Evolutionary conservation across 2,797 vertebrate genomes (phyloP), one percentile per base, ranked within the genome.

Genomic region (Clarias pachynema): DNA sequence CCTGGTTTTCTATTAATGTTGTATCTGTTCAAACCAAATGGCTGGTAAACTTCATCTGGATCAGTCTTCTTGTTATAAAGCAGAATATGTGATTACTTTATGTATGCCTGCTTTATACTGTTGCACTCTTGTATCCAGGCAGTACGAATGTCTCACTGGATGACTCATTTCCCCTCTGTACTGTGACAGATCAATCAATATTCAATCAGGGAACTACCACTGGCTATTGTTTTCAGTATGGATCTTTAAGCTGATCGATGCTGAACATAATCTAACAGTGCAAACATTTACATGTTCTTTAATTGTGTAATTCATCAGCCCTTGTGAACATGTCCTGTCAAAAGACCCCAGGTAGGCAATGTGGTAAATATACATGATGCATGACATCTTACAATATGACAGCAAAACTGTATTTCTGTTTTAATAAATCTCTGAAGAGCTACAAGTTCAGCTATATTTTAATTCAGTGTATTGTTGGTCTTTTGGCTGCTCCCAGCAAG

Each of bases 171-270:
- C 15, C 56, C 16, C 1, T 31, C 7, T 75, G 53, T 75, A 75
- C 7, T 56, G 73, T 56, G 73, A 56, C 26, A 29, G 49, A 62
- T 29, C 49, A 75, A 10, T 56, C 72, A 53, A 56, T 75, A 18
- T 75, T 29, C 49, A 75, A 29, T 75, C 72, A 56, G 72, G 12
- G 72, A 56, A 56, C n/a, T 56, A 74, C 72, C 72, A 53, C 44
- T 74, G 72, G 6, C n/a, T 75, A 26, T 56, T 56, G 40, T 73
- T 73, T 73, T 73, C 14, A n/a, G 14, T n/a, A 26, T 16, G 12
- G 44, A 53, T 44, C 44, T 31, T 75, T 31, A n/a, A 29, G 7
- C 15, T 49, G 70, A 73, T 73, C 40, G 2, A 16, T 73, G 70
- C 70, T 29, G n/a, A 53, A 29, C 6, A 74, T 56, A 29, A n/a